Base-by-base conservation (phyloP, 2,797 vertebrate species). In the Acanthopagrus latus region DNA sequence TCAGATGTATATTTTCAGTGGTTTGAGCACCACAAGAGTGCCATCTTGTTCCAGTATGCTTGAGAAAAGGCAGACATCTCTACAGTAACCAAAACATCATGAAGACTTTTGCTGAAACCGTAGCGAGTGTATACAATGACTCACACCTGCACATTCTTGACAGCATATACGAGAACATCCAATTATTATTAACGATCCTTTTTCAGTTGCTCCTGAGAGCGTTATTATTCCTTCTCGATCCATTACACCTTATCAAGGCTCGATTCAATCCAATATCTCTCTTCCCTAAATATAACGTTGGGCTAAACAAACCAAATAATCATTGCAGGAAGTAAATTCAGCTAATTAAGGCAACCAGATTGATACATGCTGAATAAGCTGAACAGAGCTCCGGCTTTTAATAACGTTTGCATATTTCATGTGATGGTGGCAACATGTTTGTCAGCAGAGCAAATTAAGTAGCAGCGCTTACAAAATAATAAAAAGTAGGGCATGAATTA, bases 351-450 rank as follows among this genome's bases (percentile, higher is more conserved):
- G 38, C 38, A 41, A 74, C 58, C n/a, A 70, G 46, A 54, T 59
- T 77, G 18, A 50, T 76, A 51, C n/a, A 63, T 80, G 64, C 80
- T 78, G 69, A 80, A 55, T 21, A 76, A 57, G 33, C 46, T 70
- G 20, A 66, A 25, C 60, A 5, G 11, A 74, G 50, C 47, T 47
- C 14, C 4, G 69, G 59, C 55, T 59, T 78, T 70, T 58, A 66
- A 65, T 78, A 50, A 20, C 3, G 11, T 79, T 69, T 86, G 51
- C 76, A 84, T 85, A 74, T 79, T 89, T 84, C 7, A 83, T 86
- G 64, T 64, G 69, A 78, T 43, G 76, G 48, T 84, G 64, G 66
- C 7, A 38, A 18, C 27, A 29, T 69, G 44, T 58, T 67, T 80
- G 51, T 74, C 69, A 69, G 64, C 71, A 48, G 43, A 78, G 67